Evolutionary conservation across 2,113 vertebrate genomes (phyloP), one percentile per base, ranked within the genome.

Genomic region (Paramisgurnus dabryanus): DNA sequence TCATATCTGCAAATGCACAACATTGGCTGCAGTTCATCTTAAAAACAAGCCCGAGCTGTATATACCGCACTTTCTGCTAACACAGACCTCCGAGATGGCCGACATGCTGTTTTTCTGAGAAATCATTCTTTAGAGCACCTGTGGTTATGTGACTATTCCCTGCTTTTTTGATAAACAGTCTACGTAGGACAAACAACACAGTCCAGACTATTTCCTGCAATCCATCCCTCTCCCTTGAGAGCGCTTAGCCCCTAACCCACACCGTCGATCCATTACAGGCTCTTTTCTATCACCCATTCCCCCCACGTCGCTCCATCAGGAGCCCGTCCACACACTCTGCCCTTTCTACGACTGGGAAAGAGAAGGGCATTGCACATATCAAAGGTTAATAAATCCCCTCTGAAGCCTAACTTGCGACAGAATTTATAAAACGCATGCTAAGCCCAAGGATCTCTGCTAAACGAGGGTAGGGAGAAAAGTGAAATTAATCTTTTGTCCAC

Each of bases 401-500:
- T 75, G 70, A 69, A 80, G 68, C 27, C 40, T 49, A 10, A 72
- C 64, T 80, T 82, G 68, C 64, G 34, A 82, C 49, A 50, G 55
- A 43, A 68, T 80, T 45, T 65, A 73, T 78, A 50, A 79, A 82
- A 40, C 15, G 55, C 10, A 66, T 5, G 45, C 47, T 2, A 40
- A 47, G 66, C 40, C 27, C 60, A 50, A 57, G 34, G 55, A 74
- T 55, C 39, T 79, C 18, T 41, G 65, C 41, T 2, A 5, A 50
- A 65, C 39, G 27, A n/a, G 40, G 43, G 55, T 64, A 43, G 12
- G 3, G 57, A 82, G 47, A 64, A 61, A 67, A 67, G 22, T 71
- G 74, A 78, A 84, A 82, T 80, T 8, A 65, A 79, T 78, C 71
- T 78, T 80, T 78, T 55, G 61, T 74, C 80, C 55, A 64, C 53